phyloP scores from a whole-genome alignment of 2,797 vertebrate species.

The Pipistrellus nathusii region DNA sequence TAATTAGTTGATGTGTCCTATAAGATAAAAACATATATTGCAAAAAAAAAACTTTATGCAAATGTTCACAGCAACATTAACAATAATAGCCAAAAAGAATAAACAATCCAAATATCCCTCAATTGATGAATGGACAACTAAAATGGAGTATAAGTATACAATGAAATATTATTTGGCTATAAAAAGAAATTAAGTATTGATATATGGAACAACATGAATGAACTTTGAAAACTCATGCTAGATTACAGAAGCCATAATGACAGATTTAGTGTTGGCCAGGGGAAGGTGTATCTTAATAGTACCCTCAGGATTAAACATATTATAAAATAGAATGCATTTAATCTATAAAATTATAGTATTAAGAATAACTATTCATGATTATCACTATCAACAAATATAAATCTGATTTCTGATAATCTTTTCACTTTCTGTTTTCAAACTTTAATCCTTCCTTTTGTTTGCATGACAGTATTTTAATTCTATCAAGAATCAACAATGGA shows the following conservation, averaged over 20 bases:
- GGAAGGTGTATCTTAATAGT: neutral
- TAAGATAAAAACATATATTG: neutral
- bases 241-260: neutral
- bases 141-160: too few relatives aligned
- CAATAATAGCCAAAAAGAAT: neutral
- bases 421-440: neutral
- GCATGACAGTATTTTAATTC: neutral
- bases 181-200: neutral
- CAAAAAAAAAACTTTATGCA: neutral
- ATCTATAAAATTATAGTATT: constrained; percentile 42
- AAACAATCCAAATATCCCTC: neutral
- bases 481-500: neutral
- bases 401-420: neutral
- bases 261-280: neutral
- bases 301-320: constrained; percentile 6
- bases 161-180: neutral
- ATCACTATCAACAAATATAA: neutral
- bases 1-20: neutral
- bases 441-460: neutral
- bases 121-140: neutral
- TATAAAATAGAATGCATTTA: constrained; percentile 32
- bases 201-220: neutral
- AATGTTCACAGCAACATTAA: neutral
- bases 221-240: neutral
- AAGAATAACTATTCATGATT: neutral